Conservation (phyloP, 2,888 invertebrate species). For the Drosophila flavopinicola region DNA sequence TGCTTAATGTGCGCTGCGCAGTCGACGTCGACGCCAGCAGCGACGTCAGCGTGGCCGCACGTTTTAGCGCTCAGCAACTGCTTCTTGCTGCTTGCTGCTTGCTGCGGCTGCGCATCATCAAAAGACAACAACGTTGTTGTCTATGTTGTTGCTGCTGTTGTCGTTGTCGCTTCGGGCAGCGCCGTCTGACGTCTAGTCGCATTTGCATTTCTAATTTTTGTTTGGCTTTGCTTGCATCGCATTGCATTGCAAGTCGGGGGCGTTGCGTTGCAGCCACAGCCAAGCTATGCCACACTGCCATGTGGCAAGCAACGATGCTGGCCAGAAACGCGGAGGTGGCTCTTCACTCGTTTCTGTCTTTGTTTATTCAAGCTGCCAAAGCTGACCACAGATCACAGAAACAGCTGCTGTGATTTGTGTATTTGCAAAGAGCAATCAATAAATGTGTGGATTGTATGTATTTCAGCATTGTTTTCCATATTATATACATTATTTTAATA, state of each 20-base stretch:
- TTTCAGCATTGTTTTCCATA: too few species aligned
- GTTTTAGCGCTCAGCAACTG: slow-evolving; percentile 58
- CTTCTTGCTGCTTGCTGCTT: too few species aligned
- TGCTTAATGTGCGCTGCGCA: slow-evolving; percentile 64
- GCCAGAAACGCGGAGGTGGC: slow-evolving; percentile 33
- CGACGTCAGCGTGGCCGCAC: slow-evolving; percentile 59
- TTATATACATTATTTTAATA: too few species aligned
- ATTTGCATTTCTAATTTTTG: slow-evolving; percentile 80
- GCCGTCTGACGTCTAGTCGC: slow-evolving; percentile 38
- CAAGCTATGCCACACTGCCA: slow-evolving; percentile 22
- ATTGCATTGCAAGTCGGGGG: slow-evolving; percentile 50
- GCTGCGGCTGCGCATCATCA: slow-evolving; percentile 59
- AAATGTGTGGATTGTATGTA: too few species aligned
- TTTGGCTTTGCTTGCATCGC: slow-evolving; percentile 20
- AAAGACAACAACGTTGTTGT: slow-evolving; percentile 38
- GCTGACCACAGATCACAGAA: slow-evolving; percentile 25
- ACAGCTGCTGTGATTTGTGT: not conserved
- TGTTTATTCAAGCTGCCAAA: slow-evolving; percentile 23
- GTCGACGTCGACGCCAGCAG: slow-evolving; percentile 17
- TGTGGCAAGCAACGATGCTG: slow-evolving; percentile 32
- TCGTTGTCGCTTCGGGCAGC: slow-evolving; percentile 12
- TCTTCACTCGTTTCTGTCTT: slow-evolving; percentile 7
- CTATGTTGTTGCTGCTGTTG: slow-evolving; percentile 10
- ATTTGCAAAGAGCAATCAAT: too few species aligned
- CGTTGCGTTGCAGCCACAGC: slow-evolving; percentile 36